phyloP scores from a whole-genome alignment of 2,797 vertebrate genomes.

The Myripristis jacobus region DNA sequence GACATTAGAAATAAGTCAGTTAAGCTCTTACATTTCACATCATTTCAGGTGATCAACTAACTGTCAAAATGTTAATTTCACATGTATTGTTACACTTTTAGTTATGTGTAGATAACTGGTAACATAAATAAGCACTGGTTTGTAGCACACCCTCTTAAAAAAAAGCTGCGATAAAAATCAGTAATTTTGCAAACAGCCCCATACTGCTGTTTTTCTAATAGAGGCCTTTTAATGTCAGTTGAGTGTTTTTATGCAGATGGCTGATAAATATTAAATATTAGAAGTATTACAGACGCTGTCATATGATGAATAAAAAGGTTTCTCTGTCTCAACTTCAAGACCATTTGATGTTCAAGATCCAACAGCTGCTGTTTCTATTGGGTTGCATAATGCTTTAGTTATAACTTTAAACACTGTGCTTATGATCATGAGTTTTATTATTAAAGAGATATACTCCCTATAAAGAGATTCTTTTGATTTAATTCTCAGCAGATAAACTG shows the following conservation, averaged over 20 bases:
- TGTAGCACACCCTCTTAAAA: no score
- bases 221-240: background rate
- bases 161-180: background rate
- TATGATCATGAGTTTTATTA: background rate
- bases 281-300: background rate
- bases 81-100: no score
- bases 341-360: background rate
- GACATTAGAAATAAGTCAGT: no score
- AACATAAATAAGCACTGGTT: no score
- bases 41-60: no score
- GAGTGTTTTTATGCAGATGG: background rate
- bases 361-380: background rate
- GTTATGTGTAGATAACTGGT: no score
- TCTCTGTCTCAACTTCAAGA: background rate
- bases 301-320: background rate
- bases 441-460: background rate
- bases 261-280: no score
- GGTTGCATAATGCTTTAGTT: background rate
- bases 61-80: no score
- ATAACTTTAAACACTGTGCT: background rate
- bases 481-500: background rate
- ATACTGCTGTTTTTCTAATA: no score
- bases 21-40: no score
- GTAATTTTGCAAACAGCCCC: background rate
- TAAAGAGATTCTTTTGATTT: background rate